Conservation (phyloP, 2,888 invertebrate species). For the Folsomia manolachei region DNA sequence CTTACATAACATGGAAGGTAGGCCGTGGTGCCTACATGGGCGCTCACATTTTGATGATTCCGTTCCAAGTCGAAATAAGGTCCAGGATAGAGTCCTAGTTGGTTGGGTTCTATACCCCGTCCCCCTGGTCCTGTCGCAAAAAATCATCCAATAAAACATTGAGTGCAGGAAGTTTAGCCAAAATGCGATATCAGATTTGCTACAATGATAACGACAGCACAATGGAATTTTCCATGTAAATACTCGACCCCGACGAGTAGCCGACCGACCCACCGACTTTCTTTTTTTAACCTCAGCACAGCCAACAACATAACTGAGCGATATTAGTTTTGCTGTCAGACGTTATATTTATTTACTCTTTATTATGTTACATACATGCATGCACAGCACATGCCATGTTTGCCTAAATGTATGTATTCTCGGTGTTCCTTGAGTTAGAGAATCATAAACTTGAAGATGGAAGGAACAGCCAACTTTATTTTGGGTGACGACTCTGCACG, state of each 20-base stretch:
- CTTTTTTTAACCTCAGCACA: not conserved
- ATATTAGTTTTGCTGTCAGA: conserved; percentile 1
- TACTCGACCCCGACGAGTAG: not conserved
- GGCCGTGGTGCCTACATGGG: conserved; percentile 85
- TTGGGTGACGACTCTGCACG: not conserved
- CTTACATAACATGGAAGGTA: conserved; percentile 73
- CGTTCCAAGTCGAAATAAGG: conserved; percentile 80
- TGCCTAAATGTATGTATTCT: not conserved
- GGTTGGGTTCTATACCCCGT: not conserved
- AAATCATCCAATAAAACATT: conserved; percentile 25
- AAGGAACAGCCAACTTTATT: not conserved
- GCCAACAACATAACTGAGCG: too few species aligned
- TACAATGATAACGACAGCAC: not conserved
- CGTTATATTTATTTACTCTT: not conserved
- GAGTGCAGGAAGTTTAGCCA: conserved; percentile 21
- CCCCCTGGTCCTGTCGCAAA: conserved; percentile 24
- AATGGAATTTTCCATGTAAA: not conserved
- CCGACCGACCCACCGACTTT: not conserved
- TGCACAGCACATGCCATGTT: not conserved
- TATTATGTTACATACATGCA: not conserved
- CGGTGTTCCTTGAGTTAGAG: not conserved
- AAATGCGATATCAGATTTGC: conserved; percentile 1
- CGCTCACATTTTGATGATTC: conserved; percentile 77
- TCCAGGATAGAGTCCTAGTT: conserved; percentile 54
- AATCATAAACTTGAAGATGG: not conserved